These are phyloP conservation scores for Catharus ustulatus DNA, from an alignment of 2,797 vertebrate species.

Conservation along the genomic window DNA sequence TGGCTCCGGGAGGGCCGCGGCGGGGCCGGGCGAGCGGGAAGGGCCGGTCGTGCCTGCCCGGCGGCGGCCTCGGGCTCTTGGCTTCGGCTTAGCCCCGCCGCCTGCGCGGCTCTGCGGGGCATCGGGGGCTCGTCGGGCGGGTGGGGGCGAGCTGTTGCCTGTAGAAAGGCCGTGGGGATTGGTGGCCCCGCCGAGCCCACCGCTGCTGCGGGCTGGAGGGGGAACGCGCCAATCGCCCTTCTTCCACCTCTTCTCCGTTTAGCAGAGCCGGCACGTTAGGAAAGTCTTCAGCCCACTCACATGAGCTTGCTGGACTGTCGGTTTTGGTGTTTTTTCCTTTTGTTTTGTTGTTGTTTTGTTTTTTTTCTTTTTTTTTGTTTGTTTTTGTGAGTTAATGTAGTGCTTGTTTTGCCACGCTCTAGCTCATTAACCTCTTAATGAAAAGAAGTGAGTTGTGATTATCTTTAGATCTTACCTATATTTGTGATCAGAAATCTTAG, in stretches of 20 bases:
- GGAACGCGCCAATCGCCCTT: accelerated
- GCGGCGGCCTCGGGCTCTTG: neutral
- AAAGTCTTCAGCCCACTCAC: neutral
- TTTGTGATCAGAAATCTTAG: neutral
- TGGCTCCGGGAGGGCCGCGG: neutral
- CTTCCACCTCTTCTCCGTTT: no score
- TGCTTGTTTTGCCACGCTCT: neutral
- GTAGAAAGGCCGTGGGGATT: neutral
- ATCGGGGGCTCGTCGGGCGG: accelerated
- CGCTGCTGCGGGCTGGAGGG: neutral
- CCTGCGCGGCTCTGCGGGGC: neutral
- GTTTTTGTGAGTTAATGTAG: neutral
- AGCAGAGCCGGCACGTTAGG: neutral
- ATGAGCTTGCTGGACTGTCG: no score
- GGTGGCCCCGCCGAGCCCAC: neutral
- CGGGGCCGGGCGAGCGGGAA: neutral
- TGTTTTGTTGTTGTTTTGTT: no score
- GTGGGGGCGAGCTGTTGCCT: neutral
- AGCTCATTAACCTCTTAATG: neutral
- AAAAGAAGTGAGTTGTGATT: neutral
- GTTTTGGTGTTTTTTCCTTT: no score
- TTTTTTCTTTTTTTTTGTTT: accelerated
- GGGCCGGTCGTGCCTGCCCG: neutral
- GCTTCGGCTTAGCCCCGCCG: neutral
- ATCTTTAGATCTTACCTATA: neutral